Base-by-base conservation (phyloP, 2,888 invertebrate species). In the Sarcophaga rosellei region DNA sequence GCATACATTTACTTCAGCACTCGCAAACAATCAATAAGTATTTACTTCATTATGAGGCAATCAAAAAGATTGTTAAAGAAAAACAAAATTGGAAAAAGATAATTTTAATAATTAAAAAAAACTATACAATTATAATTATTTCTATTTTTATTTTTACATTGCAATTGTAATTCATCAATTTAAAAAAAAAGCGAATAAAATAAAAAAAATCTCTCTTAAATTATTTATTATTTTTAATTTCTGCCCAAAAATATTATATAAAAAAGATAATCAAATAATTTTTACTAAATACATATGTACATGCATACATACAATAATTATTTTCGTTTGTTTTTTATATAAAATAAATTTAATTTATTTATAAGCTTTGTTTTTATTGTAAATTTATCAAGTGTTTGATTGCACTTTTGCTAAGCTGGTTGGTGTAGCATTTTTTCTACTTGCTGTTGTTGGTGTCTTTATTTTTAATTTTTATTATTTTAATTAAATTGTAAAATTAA, bases 401-500 rank as follows among this genome's bases (percentile, higher is more conserved):
- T 65, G 59, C 65, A 35, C 25, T 66, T 72, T 82, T 82, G 57
- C 21, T 8, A 47, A 12, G 3, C 10, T 70, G 17, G 35, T 35
- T 35, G 23, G 23, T 23, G 35, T 35, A 35, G 35, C 6, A 6
- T 35, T 35, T 6, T 6, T 35, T 6, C 1, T 5, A 3, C 23
- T 23, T 6, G 35, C 6, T 35, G 35, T 35, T 35, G 35, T 69
- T 62, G 23, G 21, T 66, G 12, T 47, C 73, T 65, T 53, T 35
- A 20, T 59, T 59, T 23, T 35, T 35, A 47, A 15, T 47, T 47
- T 47, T 47, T 15, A 25, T 20, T 76, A 20, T 47, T 73, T 59
- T 74, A 79, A 84, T 74, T 69, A 69, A 84, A 79, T 84, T 79
- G 47, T 21, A 65, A 74, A 79, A 35, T 35, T 78, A 68, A 74